Percentiles rank a stretch among this genome's conserved stretches.
Conservation (phyloP, 2,113 vertebrate species). For the Origma solitaria region DNA sequence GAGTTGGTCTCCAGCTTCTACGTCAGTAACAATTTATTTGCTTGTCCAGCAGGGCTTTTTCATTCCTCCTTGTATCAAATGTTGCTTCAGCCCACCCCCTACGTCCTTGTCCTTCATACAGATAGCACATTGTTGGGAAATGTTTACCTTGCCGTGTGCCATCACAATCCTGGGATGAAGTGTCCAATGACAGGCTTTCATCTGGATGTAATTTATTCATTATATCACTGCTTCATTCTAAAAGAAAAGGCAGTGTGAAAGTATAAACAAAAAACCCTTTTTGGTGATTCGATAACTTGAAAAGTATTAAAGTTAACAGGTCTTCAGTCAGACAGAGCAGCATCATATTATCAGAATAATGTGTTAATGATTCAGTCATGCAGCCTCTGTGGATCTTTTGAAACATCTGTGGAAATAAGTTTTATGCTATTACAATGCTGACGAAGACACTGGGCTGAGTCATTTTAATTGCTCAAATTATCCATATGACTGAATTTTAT, state of each 20-base stretch:
- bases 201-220: conserved; percentile 72
- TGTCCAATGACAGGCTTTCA: conserved; percentile 62
- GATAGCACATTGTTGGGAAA: neutral
- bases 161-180: neutral
- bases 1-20: neutral
- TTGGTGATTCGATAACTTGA: conserved; percentile 57
- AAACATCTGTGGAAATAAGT: conserved; percentile 71
- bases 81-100: neutral
- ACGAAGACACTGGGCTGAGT: neutral
- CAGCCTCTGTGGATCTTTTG: conserved; percentile 33
- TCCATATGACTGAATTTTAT: conserved; percentile 39
- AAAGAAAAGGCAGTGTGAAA: conserved; percentile 68
- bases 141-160: conserved; percentile 7
- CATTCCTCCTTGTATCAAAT: neutral
- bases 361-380: conserved; percentile 65
- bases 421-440: conserved; percentile 38
- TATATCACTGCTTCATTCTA: conserved; percentile 59
- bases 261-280: conserved; percentile 58
- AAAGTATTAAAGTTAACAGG: conserved; percentile 73
- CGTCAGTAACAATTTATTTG: neutral
- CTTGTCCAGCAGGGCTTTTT: neutral
- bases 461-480: conserved; percentile 44
- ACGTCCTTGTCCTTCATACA: conserved; percentile 5
- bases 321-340: conserved; percentile 63
- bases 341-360: conserved; percentile 73